These are phyloP conservation scores for Catostomus latipinnis DNA, from an alignment of 2,797 vertebrate species.

Conservation along the genomic window DNA sequence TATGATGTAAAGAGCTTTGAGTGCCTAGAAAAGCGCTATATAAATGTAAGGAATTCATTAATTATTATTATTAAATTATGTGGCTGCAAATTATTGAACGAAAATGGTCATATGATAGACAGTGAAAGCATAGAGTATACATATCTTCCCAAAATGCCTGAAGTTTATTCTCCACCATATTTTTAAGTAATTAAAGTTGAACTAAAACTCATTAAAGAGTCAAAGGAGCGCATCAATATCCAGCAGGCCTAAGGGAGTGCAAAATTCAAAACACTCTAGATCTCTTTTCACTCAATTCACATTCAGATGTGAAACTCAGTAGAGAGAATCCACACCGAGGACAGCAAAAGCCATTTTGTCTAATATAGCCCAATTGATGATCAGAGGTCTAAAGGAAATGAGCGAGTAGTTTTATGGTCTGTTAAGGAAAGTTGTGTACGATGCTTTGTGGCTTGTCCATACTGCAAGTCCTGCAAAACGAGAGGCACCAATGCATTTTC, in stretches of 20 bases:
- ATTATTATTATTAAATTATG: no score
- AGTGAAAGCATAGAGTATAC: constrained; percentile 18
- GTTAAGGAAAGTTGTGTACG: constrained; percentile 28
- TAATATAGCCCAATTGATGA: background rate
- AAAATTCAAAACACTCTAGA: background rate
- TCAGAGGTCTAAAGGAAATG: constrained; percentile 4
- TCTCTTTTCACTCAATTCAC: background rate
- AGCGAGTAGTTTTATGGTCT: constrained; percentile 10
- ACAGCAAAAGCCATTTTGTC: constrained; percentile 15
- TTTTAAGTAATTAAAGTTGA: constrained; percentile 52
- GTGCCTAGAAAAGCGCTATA: no score
- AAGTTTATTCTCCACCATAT: constrained; percentile 39
- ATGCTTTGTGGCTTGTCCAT: constrained; percentile 31
- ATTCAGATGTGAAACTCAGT: background rate
- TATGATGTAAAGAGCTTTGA: no score
- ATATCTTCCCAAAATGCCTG: constrained; percentile 43
- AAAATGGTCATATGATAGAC: background rate
- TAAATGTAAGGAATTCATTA: no score
- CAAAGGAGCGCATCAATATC: constrained; percentile 46
- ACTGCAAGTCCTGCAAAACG: constrained; percentile 35
- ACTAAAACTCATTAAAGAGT: constrained; percentile 50
- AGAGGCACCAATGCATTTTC: constrained; percentile 43
- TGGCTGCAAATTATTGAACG: constrained; percentile 50
- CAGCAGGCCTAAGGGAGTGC: background rate
- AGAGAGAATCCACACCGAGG: background rate